Evolutionary conservation across 2,797 vertebrate species (phyloP).

Genomic region (Craterocephalus amniculus): DNA sequence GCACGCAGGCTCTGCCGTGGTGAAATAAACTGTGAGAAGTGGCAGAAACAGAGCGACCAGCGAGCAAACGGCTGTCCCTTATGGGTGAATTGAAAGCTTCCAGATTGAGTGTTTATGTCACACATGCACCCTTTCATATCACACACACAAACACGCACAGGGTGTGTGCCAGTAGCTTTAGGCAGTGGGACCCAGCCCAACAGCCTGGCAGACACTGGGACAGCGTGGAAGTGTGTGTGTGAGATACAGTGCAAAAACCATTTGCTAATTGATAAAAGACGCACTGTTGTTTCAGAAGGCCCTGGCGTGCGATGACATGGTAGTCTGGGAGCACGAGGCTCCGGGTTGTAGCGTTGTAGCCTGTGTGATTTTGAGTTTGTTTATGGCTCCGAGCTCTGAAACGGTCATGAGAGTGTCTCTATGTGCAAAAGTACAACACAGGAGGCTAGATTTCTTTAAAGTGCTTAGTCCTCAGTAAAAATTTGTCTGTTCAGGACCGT

Average conservation of each 20-base stretch:
- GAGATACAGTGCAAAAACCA: slow-evolving; percentile 64
- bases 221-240: slow-evolving; percentile 44
- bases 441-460: slow-evolving; percentile 29
- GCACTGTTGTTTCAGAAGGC: slow-evolving; percentile 72
- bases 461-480: slow-evolving; percentile 63
- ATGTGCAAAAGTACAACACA: slow-evolving; percentile 31
- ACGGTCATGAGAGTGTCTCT: slow-evolving; percentile 38
- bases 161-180: slow-evolving; percentile 75
- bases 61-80: slow-evolving; percentile 65
- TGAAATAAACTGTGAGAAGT: slow-evolving; percentile 65
- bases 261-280: slow-evolving; percentile 81
- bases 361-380: slow-evolving; percentile 56
- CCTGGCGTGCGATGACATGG: slow-evolving; percentile 66
- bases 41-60: slow-evolving; percentile 63
- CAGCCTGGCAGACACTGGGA: slow-evolving; percentile 67
- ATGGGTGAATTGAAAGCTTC: slow-evolving; percentile 73
- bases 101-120: slow-evolving; percentile 76
- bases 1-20: slow-evolving; percentile 67
- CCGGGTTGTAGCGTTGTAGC: slow-evolving; percentile 46
- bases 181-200: slow-evolving; percentile 74
- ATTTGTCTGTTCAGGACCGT: slow-evolving; percentile 46
- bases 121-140: slow-evolving; percentile 74
- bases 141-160: slow-evolving; percentile 56
- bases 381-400: slow-evolving; percentile 55
- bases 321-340: slow-evolving; percentile 59